Base-by-base conservation (phyloP, 1,140 invertebrate genomes). In the Hypothenemus hampei region DNA sequence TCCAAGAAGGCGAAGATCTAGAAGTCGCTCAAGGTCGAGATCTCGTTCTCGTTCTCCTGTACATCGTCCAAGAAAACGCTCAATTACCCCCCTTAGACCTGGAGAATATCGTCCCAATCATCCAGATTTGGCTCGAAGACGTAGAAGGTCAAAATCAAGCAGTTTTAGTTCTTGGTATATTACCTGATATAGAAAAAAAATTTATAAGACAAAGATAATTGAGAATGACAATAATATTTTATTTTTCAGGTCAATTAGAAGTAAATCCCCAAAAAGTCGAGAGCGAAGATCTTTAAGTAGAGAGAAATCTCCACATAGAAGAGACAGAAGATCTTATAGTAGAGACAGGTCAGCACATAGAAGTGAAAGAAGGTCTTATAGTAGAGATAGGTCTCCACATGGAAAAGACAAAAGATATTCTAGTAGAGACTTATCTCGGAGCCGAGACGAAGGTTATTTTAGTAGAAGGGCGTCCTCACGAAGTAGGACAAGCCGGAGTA, bases 31-130 rank as follows among this genome's bases (percentile, higher is more conserved):
- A 11, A 21, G 11, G 4, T 7, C 18, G 6, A 21, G 40, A 11
- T 43, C 40, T n/a, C 6, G 3, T 21, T 43, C 40, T n/a, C 11
- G 20, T n/a, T 43, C 40, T n/a, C n/a, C n/a, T n/a, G 16, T 11
- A 15, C 7, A 16, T n/a, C 40, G 40, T 3, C 18, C 11, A 1
- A 43, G 40, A 23, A 43, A 23, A 11, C 16, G 35, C 13, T 52
- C 50, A 15, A 22, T 44, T 31, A 43, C 50, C 6, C 50, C 50
- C n/a, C 26, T 52, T 16, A 37, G 39, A 44, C 50, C 50, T 22
- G 50, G 50, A 29, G 50, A 52, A 43, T 52, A 52, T 43, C 37
- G 50, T 3, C 50, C 50, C 11, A 40, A 40, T 4, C 50, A 52
- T 52, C 50, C 50, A 1, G 50, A 52, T 44, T 33, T 52, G 11